These are phyloP conservation scores for Oikopleura vanhoeffeni DNA, from an alignment of 23 tunicate species.

Conservation along the genomic window DNA sequence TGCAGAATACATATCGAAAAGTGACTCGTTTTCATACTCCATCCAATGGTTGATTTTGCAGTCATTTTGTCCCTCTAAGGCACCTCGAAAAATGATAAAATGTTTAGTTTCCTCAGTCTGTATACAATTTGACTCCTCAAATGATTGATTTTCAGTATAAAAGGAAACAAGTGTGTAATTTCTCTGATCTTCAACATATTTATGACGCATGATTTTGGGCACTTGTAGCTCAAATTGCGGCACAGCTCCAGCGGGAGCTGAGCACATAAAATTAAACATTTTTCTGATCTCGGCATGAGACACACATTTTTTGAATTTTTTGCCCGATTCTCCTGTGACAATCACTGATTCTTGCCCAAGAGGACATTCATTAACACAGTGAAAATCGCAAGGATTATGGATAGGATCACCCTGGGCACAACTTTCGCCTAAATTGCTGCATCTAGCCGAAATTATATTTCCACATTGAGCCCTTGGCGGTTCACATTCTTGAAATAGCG, in stretches of 20 bases:
- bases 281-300: background rate
- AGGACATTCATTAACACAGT: constrained; percentile 1
- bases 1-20: background rate
- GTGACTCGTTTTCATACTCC: background rate
- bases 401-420: constrained; percentile 3
- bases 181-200: background rate
- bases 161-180: background rate
- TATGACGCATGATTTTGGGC: background rate
- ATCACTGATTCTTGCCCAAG: background rate
- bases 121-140: background rate
- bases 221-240: constrained; percentile 12
- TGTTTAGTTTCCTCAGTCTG: background rate
- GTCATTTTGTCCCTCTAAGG: background rate
- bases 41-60: background rate
- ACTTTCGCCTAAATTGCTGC: background rate
- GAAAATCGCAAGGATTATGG: background rate
- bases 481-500: background rate
- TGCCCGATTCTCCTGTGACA: background rate
- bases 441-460: background rate
- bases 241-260: background rate
- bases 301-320: background rate
- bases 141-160: background rate
- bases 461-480: background rate
- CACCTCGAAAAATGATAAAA: background rate
- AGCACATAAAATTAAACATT: background rate